Percentiles rank a stretch among this genome's conserved stretches.
Conservation (phyloP, 2,888 invertebrate species). For the Tetanocera ferruginea region DNA sequence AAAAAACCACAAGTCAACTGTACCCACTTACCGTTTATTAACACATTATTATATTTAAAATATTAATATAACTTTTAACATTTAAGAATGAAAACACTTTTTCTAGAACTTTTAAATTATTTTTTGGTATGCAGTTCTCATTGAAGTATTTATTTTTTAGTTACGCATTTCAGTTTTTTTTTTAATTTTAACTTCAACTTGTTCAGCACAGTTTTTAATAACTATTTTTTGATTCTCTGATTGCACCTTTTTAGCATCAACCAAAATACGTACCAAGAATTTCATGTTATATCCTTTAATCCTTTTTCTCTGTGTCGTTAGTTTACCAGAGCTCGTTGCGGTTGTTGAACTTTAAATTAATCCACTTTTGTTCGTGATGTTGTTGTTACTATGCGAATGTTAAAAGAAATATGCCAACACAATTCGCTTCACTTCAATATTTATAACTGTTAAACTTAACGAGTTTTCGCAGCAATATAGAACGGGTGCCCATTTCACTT, state of each 20-base stretch:
- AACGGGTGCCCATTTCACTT: slow-evolving; percentile 32
- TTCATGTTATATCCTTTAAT: slow-evolving; percentile 32
- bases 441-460: slow-evolving; percentile 15
- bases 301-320: neutral
- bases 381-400: slow-evolving; percentile 22
- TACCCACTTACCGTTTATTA: too few relatives aligned
- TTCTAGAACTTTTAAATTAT: too few relatives aligned
- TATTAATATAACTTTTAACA: too few relatives aligned
- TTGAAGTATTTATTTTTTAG: too few relatives aligned
- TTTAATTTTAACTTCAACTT: too few relatives aligned
- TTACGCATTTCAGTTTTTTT: too few relatives aligned
- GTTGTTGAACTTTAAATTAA: neutral
- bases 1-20: too few relatives aligned
- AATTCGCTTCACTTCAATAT: slow-evolving; percentile 13
- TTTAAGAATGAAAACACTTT: too few relatives aligned
- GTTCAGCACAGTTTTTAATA: neutral
- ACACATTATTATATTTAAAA: too few relatives aligned
- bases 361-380: slow-evolving; percentile 7
- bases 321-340: too few relatives aligned
- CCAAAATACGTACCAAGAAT: slow-evolving; percentile 27
- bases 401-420: neutral
- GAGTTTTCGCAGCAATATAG: slow-evolving; percentile 14
- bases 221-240: neutral
- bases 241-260: neutral
- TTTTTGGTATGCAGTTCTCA: too few relatives aligned